Base-by-base conservation (phyloP, 2,113 vertebrate genomes). In the Epinephelus lanceolatus region DNA sequence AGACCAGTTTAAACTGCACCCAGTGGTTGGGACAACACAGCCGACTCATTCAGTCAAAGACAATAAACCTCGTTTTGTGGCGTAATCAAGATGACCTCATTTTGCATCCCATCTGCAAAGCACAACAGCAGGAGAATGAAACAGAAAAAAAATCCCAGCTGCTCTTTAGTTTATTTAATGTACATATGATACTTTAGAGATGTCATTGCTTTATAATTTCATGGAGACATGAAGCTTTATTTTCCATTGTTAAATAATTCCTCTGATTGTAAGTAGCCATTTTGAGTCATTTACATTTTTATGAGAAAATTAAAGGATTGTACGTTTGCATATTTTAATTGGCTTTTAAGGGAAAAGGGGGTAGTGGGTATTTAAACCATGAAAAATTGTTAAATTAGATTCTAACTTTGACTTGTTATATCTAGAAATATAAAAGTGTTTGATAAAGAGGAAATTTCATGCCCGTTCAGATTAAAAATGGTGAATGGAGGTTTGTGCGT, bases 221-320 rank as follows among this genome's bases (percentile, higher is more conserved):
- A 76, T 71, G 30, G 52, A 81, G 63, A 88, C 65, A 45, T 60
- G 12, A 60, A 72, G 57, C 84, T 86, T 87, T 87, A 85, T 78
- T 87, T 91, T 84, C 52, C 71, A 85, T 91, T 85, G 76, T 92
- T 87, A 45, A 88, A 87, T 82, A 74, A 80, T 85, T 88, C 66
- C 59, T 84, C 47, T 88, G 76, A 92, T 89, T 92, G 68, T 85
- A 78, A 88, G 74, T 52, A 73, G 37, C 63, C 74, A 88, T 89
- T 94, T 86, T 87, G 62, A 84, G 82, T 83, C 52, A 95, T 93
- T 95, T 94, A 88, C 92, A 95, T 94, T 95, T 93, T 93, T 93
- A 93, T 94, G 89, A 92, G 92, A 93, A 94, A 93, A 93, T 93
- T 93, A 87, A 92, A 94, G 86, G 89, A 91, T 90, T 91, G 73